Evolutionary conservation across 2,797 vertebrate species (phyloP).

Genomic region (Prionace glauca): DNA sequence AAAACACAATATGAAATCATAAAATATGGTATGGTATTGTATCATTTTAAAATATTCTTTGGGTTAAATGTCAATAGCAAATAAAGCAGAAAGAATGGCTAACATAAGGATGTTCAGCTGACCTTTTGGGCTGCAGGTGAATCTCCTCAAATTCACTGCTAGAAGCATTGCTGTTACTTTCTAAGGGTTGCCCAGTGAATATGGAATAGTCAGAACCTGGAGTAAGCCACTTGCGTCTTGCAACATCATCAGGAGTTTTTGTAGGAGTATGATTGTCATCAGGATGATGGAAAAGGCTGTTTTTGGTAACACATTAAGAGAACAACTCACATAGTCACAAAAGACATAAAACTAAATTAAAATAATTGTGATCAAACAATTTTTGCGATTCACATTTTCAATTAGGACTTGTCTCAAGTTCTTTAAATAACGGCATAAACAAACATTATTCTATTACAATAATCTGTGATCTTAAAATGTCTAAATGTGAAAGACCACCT

Average conservation of each 20-base stretch:
- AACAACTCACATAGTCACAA: not conserved
- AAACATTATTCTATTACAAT: not conserved
- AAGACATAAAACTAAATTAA: not conserved
- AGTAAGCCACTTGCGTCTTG: slow-evolving; percentile 59
- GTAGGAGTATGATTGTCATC: slow-evolving; percentile 56
- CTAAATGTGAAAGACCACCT: not conserved
- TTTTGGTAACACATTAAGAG: not conserved
- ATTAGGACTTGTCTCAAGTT: not conserved
- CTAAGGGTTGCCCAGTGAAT: slow-evolving; percentile 63
- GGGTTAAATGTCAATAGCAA: not conserved
- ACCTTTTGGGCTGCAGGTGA: slow-evolving; percentile 49
- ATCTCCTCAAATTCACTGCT: slow-evolving; percentile 48
- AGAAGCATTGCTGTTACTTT: slow-evolving; percentile 43
- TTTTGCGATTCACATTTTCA: not conserved
- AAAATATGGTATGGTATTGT: not conserved
- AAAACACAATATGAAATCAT: not conserved
- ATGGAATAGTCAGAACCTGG: slow-evolving; percentile 59
- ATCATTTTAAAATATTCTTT: not conserved
- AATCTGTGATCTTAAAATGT: not conserved
- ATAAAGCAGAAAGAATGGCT: not conserved
- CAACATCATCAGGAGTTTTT: slow-evolving; percentile 53
- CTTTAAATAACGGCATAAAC: not conserved
- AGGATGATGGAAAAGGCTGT: slow-evolving; percentile 57
- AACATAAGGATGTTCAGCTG: not conserved
- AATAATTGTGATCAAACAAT: not conserved